A percentile compares a stretch with the other conserved stretches of the same genome.
Evolutionary conservation across 1,140 invertebrate genomes (phyloP).

Genomic region (Oscheius sp.): DNA sequence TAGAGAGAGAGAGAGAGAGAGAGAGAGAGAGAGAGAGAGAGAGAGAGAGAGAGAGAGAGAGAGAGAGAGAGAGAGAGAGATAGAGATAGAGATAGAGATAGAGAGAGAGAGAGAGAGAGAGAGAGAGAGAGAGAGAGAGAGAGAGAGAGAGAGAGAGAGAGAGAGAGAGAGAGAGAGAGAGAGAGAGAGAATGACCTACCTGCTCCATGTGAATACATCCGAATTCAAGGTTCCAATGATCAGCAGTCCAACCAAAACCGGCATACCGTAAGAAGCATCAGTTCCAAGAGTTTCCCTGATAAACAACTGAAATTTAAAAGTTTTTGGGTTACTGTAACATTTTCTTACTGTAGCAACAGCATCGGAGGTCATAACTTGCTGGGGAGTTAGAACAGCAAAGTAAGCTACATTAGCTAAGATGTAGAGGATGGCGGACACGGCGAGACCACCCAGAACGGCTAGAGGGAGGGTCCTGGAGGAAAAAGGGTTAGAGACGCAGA

Average conservation of each 20-base stretch:
- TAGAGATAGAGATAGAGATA: too few species aligned
- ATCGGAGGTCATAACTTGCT: conserved; percentile 20
- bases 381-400: conserved; percentile 23
- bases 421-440: conserved; percentile 15
- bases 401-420: conserved; percentile 22
- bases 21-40: too few species aligned
- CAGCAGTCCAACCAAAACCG: conserved; percentile 20
- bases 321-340: neutral
- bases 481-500: neutral
- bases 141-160: too few species aligned
- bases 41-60: too few species aligned
- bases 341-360: conserved; percentile 22
- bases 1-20: too few species aligned
- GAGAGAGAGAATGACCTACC: neutral
- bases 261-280: conserved; percentile 14
- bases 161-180: neutral
- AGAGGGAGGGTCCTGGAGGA: conserved; percentile 15
- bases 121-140: too few species aligned
- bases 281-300: conserved; percentile 26
- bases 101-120: too few species aligned
- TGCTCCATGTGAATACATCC: conserved; percentile 29
- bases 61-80: too few species aligned
- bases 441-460: conserved; percentile 15
- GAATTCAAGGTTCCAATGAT: conserved; percentile 25
- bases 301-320: conserved; percentile 3